Evolutionary conservation across 2,888 invertebrate genomes (phyloP).

Genomic region (Iphiclides podalirius): DNA sequence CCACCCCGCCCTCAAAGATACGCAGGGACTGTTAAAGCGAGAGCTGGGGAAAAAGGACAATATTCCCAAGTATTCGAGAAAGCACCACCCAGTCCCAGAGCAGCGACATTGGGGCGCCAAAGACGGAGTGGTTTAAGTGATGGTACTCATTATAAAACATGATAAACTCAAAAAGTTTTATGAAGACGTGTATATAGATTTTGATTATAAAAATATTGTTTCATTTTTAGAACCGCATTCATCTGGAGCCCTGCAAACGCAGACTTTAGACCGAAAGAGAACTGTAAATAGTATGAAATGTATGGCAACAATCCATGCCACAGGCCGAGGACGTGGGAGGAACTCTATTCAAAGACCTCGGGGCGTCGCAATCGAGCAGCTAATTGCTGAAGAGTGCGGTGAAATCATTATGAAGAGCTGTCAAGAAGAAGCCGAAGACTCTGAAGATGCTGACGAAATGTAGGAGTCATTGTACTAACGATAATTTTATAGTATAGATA

Average conservation of each 20-base stretch:
- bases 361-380: conserved; percentile 63
- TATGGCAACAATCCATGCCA: conserved; percentile 65
- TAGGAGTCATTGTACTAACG: conserved; percentile 36
- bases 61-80: conserved; percentile 80
- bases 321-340: conserved; percentile 51
- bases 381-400: conserved; percentile 72
- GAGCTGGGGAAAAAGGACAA: conserved; percentile 70
- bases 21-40: conserved; percentile 60
- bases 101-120: conserved; percentile 64
- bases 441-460: conserved; percentile 80
- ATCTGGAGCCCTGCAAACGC: conserved; percentile 72
- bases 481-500: neutral
- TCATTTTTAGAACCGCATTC: conserved; percentile 64
- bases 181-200: neutral
- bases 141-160: conserved; percentile 40
- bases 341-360: conserved; percentile 59
- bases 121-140: conserved; percentile 63
- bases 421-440: conserved; percentile 80
- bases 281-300: conserved; percentile 54
- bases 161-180: neutral
- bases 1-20: conserved; percentile 57
- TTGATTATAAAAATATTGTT: too few relatives aligned
- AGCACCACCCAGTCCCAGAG: conserved; percentile 76
- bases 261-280: conserved; percentile 66
- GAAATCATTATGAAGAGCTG: conserved; percentile 63